Conservation (phyloP, 2,888 invertebrate species). For the Camptogramma bilineatum region DNA sequence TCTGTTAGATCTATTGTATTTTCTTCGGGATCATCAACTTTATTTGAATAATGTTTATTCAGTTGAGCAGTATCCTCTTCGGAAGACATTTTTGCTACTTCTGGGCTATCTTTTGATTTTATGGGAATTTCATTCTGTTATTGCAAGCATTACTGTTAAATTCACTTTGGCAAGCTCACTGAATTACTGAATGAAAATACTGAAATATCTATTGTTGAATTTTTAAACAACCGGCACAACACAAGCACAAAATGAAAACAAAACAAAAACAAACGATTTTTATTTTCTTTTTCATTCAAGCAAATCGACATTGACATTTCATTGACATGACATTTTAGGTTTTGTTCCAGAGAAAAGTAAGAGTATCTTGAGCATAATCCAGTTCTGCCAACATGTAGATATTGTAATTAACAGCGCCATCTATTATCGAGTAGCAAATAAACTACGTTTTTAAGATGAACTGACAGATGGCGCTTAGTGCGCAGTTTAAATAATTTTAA, state of each 20-base stretch:
- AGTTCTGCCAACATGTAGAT: neutral
- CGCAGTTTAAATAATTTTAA: neutral
- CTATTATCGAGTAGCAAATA: conserved; percentile 2
- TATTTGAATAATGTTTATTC: neutral
- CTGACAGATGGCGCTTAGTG: neutral
- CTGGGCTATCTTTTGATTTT: neutral
- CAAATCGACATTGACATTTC: neutral
- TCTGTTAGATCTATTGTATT: neutral
- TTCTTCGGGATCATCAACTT: neutral
- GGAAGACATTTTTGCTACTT: neutral
- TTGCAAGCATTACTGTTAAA: neutral
- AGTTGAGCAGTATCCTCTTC: neutral
- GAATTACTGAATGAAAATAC: neutral
- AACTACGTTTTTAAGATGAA: neutral
- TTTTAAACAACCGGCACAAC: neutral
- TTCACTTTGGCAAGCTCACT: neutral
- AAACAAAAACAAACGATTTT: neutral
- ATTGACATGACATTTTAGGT: neutral
- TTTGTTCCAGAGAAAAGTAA: neutral
- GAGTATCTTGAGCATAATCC: neutral
- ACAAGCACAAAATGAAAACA: neutral
- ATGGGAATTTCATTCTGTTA: neutral
- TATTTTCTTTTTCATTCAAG: neutral
- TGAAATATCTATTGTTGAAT: neutral
- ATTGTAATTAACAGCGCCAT: neutral